Evolutionary conservation across 2,113 vertebrate genomes (phyloP).

Genomic region (Climacteris rufus): DNA sequence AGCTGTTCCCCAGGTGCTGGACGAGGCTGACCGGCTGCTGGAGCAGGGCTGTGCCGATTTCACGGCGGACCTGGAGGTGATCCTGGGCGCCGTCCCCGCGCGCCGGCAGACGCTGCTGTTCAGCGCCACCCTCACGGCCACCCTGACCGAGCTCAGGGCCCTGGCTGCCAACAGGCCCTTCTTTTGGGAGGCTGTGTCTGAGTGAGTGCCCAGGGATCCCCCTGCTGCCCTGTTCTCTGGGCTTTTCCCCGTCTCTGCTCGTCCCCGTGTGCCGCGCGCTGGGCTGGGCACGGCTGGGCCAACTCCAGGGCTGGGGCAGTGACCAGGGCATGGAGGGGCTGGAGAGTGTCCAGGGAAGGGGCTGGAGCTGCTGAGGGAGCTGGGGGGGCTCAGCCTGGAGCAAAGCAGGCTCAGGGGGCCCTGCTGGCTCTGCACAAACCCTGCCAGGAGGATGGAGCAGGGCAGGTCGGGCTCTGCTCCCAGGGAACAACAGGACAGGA

Average conservation of each 20-base stretch:
- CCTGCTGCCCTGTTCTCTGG: rapidly evolving
- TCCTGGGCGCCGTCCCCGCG: conserved; percentile 75
- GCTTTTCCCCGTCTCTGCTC: rapidly evolving
- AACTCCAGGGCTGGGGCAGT: too few species aligned
- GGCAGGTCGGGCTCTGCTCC: not conserved
- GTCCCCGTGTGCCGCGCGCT: too few species aligned
- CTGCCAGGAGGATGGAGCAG: not conserved
- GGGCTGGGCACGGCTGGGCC: not conserved
- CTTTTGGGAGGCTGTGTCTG: conserved; percentile 89
- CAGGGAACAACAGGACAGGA: not conserved
- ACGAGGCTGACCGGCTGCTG: conserved; percentile 89
- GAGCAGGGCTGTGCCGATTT: conserved; percentile 93
- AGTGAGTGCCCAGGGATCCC: conserved; percentile 61
- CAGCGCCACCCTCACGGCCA: conserved; percentile 91
- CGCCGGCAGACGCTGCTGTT: conserved; percentile 89
- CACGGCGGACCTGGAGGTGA: conserved; percentile 86
- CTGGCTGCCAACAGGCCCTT: conserved; percentile 89
- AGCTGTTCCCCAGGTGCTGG: conserved; percentile 71
- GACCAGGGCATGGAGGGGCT: rapidly evolving
- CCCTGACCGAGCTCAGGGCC: conserved; percentile 79
- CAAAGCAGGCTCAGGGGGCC: not conserved
- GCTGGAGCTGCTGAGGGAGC: not conserved
- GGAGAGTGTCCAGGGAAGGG: not conserved
- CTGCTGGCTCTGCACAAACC: not conserved
- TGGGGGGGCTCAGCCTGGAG: not conserved